These are phyloP conservation scores for Drosophila phalerata DNA, from an alignment of 2,888 invertebrate genomes.

Conservation along the genomic window DNA sequence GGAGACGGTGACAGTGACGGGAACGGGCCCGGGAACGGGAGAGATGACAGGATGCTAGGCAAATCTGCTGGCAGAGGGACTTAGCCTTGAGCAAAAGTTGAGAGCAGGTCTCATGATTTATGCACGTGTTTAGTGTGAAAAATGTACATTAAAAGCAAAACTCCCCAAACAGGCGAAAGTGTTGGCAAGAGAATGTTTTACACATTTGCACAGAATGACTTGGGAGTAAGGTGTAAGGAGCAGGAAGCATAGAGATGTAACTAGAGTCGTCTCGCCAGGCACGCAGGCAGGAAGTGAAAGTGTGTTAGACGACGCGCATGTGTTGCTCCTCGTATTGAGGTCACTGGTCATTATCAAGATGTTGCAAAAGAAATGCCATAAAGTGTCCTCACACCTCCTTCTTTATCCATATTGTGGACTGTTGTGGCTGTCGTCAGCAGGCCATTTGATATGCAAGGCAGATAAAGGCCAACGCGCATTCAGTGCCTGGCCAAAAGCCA, in stretches of 20 bases:
- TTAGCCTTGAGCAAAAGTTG: conserved; percentile 79
- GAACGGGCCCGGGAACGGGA: neutral
- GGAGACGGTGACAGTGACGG: neutral
- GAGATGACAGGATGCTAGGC: conserved; percentile 5
- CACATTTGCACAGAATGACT: conserved; percentile 17
- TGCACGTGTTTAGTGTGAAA: conserved; percentile 82
- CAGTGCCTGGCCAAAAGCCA: conserved; percentile 53
- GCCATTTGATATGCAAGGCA: conserved; percentile 80
- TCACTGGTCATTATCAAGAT: conserved; percentile 80
- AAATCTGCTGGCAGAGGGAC: conserved; percentile 45
- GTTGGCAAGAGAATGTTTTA: conserved; percentile 58
- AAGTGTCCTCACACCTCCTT: conserved; percentile 50
- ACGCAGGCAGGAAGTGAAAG: conserved; percentile 70
- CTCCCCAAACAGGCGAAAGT: conserved; percentile 61
- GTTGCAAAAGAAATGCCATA: conserved; percentile 75
- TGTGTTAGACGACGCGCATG: conserved; percentile 63
- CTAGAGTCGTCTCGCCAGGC: conserved; percentile 27
- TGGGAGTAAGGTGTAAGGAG: neutral
- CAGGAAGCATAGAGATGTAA: neutral
- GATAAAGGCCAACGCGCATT: conserved; percentile 76
- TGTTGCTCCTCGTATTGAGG: conserved; percentile 65
- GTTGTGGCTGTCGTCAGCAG: conserved; percentile 44
- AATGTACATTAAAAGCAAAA: conserved; percentile 76
- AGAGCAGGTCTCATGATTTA: conserved; percentile 69
- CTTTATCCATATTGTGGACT: conserved; percentile 4